Base-by-base conservation (phyloP, 2,113 vertebrate genomes). In the Mugil cephalus region DNA sequence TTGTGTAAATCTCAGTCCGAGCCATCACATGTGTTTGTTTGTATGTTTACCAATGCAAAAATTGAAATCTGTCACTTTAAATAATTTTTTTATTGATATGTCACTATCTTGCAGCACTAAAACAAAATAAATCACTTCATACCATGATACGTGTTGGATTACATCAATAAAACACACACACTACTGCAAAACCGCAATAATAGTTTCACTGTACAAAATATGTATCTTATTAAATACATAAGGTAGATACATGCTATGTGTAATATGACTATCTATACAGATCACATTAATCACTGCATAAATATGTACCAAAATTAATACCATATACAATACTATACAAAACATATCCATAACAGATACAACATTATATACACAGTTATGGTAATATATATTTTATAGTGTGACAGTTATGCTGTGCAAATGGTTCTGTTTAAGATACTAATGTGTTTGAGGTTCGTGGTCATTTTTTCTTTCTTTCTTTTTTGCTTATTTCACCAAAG, bases 331-430 rank as follows among this genome's bases (percentile, higher is more conserved):
- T 45, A 79, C 68, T 82, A 59, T 89, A 90, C 82, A 88, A 70
- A 79, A 74, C 7, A 59, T 8, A 34, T 55, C 42, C 15, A 43
- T 7, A 58, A 35, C 36, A 55, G 17, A 50, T 60, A 68, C 11
- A 62, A 84, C 77, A 87, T 36, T 88, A 88, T 90, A 21, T 92
- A 86, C 79, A 87, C 1, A 43, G 39, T 40, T 30, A 19, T 39
- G 47, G 40, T 11, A n/a, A n/a, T n/a, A 70, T 9, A 8, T 18
- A 14, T 21, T 58, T 74, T 19, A n/a, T 30, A 19, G n/a, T 5
- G 51, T 59, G 2, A 24, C 61, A 67, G 56, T 63, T 42, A 51
- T 24, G 17, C 34, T 61, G 15, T 69, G 54, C 74, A 73, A 35
- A 74, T 69, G 4, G 38, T 67, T 66, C 10, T 30, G 34, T 58